Percentiles rank a stretch among this genome's conserved stretches.
These are phyloP conservation scores for Steinernema hermaphroditum DNA, from an alignment of 2,888 invertebrate genomes.

Conservation along the genomic window DNA sequence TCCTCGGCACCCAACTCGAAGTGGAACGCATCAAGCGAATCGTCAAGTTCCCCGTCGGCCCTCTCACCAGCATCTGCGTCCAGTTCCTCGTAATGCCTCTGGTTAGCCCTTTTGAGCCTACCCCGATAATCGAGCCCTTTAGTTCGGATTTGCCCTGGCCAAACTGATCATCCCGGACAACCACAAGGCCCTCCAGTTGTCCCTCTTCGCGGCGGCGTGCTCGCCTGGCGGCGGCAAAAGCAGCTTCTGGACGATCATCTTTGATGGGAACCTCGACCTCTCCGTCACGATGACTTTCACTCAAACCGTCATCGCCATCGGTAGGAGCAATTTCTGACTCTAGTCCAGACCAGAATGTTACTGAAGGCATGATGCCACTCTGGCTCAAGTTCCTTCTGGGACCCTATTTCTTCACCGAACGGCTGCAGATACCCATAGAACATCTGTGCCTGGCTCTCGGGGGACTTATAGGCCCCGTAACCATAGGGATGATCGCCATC, in stretches of 20 bases:
- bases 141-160: slow-evolving; percentile 36
- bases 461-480: slow-evolving; percentile 78
- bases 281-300: slow-evolving; percentile 90
- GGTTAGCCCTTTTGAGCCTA: slow-evolving; percentile 64
- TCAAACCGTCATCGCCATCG: slow-evolving; percentile 83
- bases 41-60: slow-evolving; percentile 68
- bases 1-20: slow-evolving; percentile 70
- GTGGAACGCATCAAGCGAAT: slow-evolving; percentile 66
- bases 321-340: slow-evolving; percentile 68
- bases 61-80: slow-evolving; percentile 68
- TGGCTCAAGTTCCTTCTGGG: slow-evolving; percentile 87
- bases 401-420: slow-evolving; percentile 73
- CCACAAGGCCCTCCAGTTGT: slow-evolving; percentile 38
- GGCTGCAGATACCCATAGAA: slow-evolving; percentile 73
- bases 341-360: background rate
- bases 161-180: slow-evolving; percentile 37
- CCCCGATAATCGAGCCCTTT: background rate
- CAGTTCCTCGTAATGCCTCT: slow-evolving; percentile 70
- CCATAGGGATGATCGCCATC: slow-evolving; percentile 68
- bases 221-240: slow-evolving; percentile 79
- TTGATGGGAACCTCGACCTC: slow-evolving; percentile 86
- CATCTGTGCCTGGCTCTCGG: slow-evolving; percentile 73
- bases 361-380: slow-evolving; percentile 80
- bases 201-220: slow-evolving; percentile 68
- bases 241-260: slow-evolving; percentile 87